Conservation (phyloP, 2,888 invertebrate species). For the Cyrtodaria siliqua region DNA sequence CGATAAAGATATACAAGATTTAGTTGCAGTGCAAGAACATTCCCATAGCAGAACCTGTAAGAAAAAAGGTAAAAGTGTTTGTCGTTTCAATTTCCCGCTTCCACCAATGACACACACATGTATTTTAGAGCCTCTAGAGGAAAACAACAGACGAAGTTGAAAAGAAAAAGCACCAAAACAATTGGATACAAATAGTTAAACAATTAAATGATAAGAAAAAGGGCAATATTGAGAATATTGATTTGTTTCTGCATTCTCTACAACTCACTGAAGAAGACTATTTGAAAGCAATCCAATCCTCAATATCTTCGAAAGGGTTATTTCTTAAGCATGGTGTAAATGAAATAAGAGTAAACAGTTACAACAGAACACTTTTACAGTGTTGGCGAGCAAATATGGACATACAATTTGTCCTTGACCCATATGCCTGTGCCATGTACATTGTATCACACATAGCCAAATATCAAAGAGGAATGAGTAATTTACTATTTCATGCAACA, state of each 20-base stretch:
- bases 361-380: constrained; percentile 48
- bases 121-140: background rate
- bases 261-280: constrained; percentile 49
- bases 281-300: constrained; percentile 20
- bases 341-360: constrained; percentile 55
- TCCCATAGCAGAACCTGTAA: constrained; percentile 32
- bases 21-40: constrained; percentile 13
- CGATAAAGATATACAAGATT: constrained; percentile 21
- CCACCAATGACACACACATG: constrained; percentile 46
- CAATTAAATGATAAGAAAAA: background rate
- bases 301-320: constrained; percentile 38
- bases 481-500: constrained; percentile 44
- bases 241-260: constrained; percentile 26
- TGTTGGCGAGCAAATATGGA: constrained; percentile 64
- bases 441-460: constrained; percentile 62
- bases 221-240: background rate
- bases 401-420: constrained; percentile 60
- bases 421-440: constrained; percentile 60
- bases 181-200: background rate
- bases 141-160: background rate
- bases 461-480: constrained; percentile 54
- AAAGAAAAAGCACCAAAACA: background rate
- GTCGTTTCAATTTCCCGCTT: constrained; percentile 43
- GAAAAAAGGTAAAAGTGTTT: constrained; percentile 25
- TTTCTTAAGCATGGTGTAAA: constrained; percentile 41